A percentile compares a stretch with the other conserved stretches of the same genome.
These are phyloP conservation scores for Drosophila cognata DNA, from an alignment of 2,888 invertebrate genomes.

Conservation along the genomic window DNA sequence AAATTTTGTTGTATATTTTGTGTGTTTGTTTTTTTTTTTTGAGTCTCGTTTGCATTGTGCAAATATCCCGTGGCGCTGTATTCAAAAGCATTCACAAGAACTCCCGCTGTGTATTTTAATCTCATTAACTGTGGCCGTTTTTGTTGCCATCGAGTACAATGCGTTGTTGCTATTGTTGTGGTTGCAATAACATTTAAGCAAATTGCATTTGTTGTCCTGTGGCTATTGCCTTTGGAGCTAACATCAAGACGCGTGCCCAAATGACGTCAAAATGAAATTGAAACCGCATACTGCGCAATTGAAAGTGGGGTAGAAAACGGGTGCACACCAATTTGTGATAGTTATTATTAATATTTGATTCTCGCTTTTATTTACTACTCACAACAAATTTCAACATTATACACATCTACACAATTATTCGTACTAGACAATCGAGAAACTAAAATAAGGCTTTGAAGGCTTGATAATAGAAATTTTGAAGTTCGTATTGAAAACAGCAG, in stretches of 20 bases:
- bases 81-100: conserved; percentile 41
- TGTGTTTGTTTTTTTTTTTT: not conserved
- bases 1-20: not conserved
- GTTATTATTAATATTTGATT: not conserved
- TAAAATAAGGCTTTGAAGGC: not conserved
- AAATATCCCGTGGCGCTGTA: conserved; percentile 58
- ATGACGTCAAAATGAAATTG: conserved; percentile 13
- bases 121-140: conserved; percentile 75
- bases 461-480: not conserved
- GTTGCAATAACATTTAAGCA: conserved; percentile 52
- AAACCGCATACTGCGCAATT: conserved; percentile 12
- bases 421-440: not conserved
- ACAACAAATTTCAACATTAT: not conserved
- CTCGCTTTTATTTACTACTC: not conserved
- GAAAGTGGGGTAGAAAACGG: not conserved
- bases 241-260: conserved; percentile 28
- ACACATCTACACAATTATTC: not conserved
- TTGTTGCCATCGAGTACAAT: conserved; percentile 44
- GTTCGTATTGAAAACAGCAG: not conserved
- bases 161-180: conserved; percentile 45
- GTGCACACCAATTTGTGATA: not conserved
- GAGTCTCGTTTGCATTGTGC: conserved; percentile 38
- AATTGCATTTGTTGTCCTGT: conserved; percentile 63
- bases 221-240: conserved; percentile 32
- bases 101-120: conserved; percentile 78